Percentiles rank a stretch among this genome's conserved stretches.
These are phyloP conservation scores for Eidolon dupreanum DNA, from an alignment of 2,797 vertebrate species.

Conservation along the genomic window DNA sequence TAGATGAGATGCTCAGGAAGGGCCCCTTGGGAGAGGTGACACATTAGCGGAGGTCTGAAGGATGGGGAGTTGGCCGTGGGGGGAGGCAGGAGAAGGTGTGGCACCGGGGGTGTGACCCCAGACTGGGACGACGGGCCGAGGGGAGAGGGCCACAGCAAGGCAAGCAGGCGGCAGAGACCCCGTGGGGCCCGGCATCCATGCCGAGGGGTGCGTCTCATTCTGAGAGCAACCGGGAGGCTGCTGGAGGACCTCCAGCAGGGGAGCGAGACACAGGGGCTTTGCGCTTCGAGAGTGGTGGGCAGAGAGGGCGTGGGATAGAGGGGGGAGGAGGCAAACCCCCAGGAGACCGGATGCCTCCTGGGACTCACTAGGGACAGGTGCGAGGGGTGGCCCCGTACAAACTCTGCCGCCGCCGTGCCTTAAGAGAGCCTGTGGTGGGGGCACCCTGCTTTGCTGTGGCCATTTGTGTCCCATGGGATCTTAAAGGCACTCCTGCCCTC, in stretches of 20 bases:
- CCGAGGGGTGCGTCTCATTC: background rate
- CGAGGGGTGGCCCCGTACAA: too few relatives aligned
- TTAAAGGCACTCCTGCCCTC: background rate
- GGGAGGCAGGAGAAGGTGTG: background rate
- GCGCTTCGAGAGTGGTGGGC: background rate
- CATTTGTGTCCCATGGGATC: background rate
- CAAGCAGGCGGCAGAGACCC: background rate
- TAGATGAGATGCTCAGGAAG: background rate
- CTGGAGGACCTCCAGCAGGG: background rate
- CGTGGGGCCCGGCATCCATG: rapidly evolving
- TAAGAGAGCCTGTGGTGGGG: background rate
- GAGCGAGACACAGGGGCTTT: background rate
- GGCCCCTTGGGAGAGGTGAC: background rate
- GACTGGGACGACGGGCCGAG: background rate
- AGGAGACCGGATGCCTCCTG: background rate
- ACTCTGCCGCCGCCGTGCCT: rapidly evolving
- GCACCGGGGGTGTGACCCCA: background rate
- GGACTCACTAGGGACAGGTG: background rate
- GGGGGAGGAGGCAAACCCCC: background rate
- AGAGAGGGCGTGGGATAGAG: background rate
- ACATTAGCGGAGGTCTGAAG: background rate
- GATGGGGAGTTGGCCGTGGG: background rate
- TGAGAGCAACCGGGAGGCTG: background rate
- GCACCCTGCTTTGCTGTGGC: background rate
- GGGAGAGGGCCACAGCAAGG: background rate